These are phyloP conservation scores for Emys orbicularis DNA, from an alignment of 2,797 vertebrate species.

Conservation along the genomic window DNA sequence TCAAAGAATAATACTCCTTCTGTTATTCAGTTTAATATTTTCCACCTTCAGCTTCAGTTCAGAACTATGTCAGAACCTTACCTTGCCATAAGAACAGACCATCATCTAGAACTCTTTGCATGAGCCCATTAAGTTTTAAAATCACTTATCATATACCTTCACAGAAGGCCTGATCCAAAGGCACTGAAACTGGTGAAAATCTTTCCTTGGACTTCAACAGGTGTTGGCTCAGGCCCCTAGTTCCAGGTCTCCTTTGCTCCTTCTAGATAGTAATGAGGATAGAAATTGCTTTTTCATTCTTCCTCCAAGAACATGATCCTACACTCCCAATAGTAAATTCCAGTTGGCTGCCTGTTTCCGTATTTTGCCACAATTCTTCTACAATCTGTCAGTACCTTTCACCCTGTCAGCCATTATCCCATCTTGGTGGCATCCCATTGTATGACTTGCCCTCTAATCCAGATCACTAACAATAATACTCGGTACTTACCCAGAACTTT, in stretches of 20 bases:
- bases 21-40: not conserved
- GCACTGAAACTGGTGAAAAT: not conserved
- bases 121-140: not conserved
- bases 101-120: not conserved
- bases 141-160: not conserved
- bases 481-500: accelerated
- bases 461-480: accelerated
- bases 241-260: not conserved
- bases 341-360: accelerated
- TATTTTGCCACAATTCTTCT: not conserved
- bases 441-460: not conserved
- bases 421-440: not conserved
- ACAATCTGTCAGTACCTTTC: not conserved
- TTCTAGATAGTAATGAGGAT: not conserved
- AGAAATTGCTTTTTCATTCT: not conserved
- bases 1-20: too few relatives aligned
- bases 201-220: not conserved
- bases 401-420: not conserved
- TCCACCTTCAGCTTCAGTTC: not conserved
- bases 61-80: not conserved
- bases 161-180: not conserved
- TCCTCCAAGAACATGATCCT: not conserved
- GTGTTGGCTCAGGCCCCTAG: not conserved
- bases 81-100: not conserved
- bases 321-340: not conserved